Evolutionary conservation across 2,113 vertebrate species (phyloP).

Genomic region (Bettongia penicillata): DNA sequence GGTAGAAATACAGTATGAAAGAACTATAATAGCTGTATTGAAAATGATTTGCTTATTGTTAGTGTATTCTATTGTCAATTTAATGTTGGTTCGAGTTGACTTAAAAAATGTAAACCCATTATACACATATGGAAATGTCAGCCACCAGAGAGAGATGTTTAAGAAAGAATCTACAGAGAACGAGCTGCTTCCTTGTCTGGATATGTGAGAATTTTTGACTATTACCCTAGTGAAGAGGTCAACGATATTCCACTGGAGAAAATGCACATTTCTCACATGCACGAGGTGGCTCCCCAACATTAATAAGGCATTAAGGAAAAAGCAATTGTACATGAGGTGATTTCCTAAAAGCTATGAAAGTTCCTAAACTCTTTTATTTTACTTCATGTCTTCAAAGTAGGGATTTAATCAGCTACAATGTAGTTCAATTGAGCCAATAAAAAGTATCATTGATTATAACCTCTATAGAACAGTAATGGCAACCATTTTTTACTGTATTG

Average conservation of each 20-base stretch:
- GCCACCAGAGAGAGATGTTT: neutral
- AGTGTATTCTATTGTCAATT: neutral
- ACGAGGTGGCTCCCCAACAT: conserved; percentile 62
- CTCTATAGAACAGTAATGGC: conserved; percentile 72
- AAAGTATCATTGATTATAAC: conserved; percentile 84
- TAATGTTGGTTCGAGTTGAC: neutral
- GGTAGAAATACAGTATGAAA: neutral
- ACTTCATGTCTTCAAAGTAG: conserved; percentile 74
- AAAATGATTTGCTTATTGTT: neutral
- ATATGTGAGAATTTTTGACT: conserved; percentile 58
- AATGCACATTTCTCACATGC: conserved; percentile 60
- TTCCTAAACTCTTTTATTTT: conserved; percentile 71
- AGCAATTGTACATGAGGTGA: conserved; percentile 47
- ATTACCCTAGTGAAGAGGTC: conserved; percentile 59
- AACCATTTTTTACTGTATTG: conserved; percentile 82
- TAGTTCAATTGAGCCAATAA: conserved; percentile 81
- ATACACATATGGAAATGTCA: conserved; percentile 14
- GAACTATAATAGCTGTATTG: neutral
- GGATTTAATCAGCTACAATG: conserved; percentile 76
- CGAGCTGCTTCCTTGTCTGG: conserved; percentile 8
- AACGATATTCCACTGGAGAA: conserved; percentile 57
- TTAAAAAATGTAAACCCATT: neutral
- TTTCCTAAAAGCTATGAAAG: conserved; percentile 70
- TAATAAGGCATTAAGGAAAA: conserved; percentile 65
- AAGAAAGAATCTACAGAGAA: neutral